Evolutionary conservation across 1,140 invertebrate genomes (phyloP).

Genomic region (Drosophila subpulchrella): DNA sequence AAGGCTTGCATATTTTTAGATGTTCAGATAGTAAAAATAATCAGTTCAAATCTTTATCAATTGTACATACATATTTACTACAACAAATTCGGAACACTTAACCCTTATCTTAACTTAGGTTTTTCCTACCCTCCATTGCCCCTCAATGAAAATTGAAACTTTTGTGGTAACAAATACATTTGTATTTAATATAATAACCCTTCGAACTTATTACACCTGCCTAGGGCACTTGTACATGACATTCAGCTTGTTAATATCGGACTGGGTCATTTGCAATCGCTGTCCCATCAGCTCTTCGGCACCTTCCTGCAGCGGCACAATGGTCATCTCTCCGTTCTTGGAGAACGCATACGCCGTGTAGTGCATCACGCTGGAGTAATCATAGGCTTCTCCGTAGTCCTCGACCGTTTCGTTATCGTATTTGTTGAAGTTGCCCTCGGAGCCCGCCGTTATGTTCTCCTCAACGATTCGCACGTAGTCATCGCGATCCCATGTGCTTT

Average conservation of each 20-base stretch:
- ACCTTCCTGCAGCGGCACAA: slow-evolving; percentile 85
- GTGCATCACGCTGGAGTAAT: slow-evolving; percentile 89
- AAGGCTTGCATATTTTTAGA: background rate
- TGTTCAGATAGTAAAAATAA: background rate
- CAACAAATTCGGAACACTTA: no score
- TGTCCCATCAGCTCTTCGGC: slow-evolving; percentile 85
- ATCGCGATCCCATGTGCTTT: slow-evolving; percentile 89
- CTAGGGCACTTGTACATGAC: slow-evolving; percentile 85
- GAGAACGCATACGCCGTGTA: slow-evolving; percentile 90
- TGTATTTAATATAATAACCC: background rate
- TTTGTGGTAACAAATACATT: background rate
- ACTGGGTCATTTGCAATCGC: slow-evolving; percentile 85
- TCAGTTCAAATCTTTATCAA: background rate
- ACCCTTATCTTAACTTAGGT: no score
- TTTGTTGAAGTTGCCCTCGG: slow-evolving; percentile 86
- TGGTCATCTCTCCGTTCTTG: slow-evolving; percentile 89
- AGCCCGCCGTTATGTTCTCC: slow-evolving; percentile 88
- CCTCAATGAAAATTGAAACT: no score
- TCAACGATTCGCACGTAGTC: slow-evolving; percentile 88
- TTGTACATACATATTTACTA: no score
- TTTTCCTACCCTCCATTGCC: no score
- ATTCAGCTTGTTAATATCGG: slow-evolving; percentile 86
- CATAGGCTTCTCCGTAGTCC: slow-evolving; percentile 86
- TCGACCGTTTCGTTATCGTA: slow-evolving; percentile 76
- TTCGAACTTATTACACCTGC: slow-evolving; percentile 41